Conservation (phyloP, 1,140 invertebrate genomes). For the Gryllus bimaculatus region DNA sequence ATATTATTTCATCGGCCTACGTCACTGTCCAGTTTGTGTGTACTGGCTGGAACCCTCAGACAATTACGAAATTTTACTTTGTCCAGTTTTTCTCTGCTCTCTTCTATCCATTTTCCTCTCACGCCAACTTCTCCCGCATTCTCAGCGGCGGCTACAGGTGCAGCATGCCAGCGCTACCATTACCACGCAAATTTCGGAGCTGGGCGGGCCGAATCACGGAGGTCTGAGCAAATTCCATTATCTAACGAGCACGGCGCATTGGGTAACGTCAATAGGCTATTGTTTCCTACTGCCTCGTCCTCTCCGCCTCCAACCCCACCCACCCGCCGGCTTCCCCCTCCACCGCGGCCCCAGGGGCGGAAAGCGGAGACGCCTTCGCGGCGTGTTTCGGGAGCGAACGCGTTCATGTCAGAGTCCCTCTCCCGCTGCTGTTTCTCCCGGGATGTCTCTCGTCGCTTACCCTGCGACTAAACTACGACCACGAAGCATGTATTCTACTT, state of each 20-base stretch:
- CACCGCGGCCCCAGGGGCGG: too few species aligned
- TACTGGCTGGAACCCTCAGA: neutral
- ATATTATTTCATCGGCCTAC: neutral
- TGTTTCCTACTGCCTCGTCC: neutral
- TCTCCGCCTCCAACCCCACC: too few species aligned
- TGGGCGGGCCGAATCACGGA: neutral
- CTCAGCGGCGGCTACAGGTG: too few species aligned
- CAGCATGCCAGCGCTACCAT: neutral
- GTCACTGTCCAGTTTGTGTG: neutral
- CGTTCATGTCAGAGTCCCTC: too few species aligned
- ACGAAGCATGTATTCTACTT: too few species aligned
- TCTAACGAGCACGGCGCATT: neutral
- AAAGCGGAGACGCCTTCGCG: too few species aligned
- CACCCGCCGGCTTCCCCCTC: too few species aligned
- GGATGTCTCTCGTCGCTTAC: too few species aligned
- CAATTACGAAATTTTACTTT: neutral
- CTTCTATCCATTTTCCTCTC: neutral
- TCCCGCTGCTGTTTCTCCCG: too few species aligned
- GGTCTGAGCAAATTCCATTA: neutral
- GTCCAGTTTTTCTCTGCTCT: neutral
- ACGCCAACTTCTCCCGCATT: neutral
- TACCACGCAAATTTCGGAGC: neutral
- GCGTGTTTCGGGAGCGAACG: too few species aligned
- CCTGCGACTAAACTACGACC: too few species aligned
- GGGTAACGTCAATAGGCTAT: neutral